Percentiles rank a stretch among this genome's conserved stretches.
phyloP scores from a whole-genome alignment of 1,140 invertebrate species.

The Caenorhabditis elegans region DNA sequence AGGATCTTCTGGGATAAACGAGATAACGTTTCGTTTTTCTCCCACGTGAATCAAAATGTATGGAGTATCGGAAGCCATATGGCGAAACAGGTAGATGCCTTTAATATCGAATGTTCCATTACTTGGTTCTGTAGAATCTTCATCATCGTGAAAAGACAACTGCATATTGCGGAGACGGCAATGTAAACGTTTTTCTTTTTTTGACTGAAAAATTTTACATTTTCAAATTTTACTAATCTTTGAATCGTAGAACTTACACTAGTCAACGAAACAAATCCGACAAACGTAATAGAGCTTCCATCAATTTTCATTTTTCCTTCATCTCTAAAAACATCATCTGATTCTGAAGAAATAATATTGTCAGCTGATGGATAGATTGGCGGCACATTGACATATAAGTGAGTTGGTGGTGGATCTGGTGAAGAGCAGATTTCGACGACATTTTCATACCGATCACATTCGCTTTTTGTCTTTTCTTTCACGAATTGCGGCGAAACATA shows the following conservation, averaged over 20 bases:
- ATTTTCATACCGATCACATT: not conserved
- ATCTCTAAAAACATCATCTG: not conserved
- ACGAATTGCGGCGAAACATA: not conserved
- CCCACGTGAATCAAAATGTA: not conserved
- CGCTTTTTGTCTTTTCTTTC: not conserved
- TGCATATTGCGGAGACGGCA: slow-evolving; percentile 28
- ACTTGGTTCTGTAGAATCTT: not conserved
- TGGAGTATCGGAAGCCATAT: not conserved
- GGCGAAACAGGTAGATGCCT: not conserved
- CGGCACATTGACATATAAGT: not conserved
- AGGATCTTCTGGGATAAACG: not conserved
- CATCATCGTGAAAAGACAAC: slow-evolving; percentile 25
- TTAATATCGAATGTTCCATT: not conserved
- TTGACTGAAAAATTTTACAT: not conserved
- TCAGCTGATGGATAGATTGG: not conserved
- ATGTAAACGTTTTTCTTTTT: slow-evolving; percentile 15
- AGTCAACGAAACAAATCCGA: not conserved
- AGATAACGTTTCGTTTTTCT: not conserved
- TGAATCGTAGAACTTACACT: not conserved
- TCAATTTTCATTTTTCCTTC: not conserved
- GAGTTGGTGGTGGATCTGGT: not conserved
- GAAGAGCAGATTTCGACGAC: not conserved
- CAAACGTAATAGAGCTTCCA: not conserved
- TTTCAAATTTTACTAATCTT: not conserved
- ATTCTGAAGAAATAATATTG: not conserved